Conservation (phyloP, 2,888 invertebrate genomes). For the Phlogophora meticulosa region DNA sequence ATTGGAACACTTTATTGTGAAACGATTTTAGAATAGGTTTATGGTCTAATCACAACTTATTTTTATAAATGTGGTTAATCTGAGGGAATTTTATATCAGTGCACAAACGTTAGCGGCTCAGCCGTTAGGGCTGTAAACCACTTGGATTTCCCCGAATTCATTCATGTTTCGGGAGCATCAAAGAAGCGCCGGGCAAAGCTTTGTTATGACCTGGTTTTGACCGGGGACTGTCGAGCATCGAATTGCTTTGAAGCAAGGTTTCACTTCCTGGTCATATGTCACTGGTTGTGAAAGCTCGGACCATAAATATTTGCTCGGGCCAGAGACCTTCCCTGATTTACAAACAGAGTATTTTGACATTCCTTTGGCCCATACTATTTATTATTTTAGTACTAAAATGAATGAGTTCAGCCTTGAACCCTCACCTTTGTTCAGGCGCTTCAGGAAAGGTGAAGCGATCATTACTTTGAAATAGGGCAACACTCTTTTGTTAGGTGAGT, state of each 20-base stretch:
- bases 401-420: conserved; percentile 13
- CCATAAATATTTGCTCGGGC: background rate
- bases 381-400: conserved; percentile 9
- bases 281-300: background rate
- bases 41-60: background rate
- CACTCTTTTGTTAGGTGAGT: conserved; percentile 28
- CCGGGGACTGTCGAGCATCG: background rate
- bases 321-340: background rate
- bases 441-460: conserved; percentile 18
- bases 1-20: conserved; percentile 5
- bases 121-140: background rate
- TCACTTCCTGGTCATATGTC: background rate
- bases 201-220: background rate
- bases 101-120: background rate
- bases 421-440: background rate
- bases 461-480: conserved; percentile 41
- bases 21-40: background rate
- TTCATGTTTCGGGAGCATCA: background rate
- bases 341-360: background rate
- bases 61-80: background rate
- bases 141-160: background rate
- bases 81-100: background rate
- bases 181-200: background rate
- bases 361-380: conserved; percentile 4
- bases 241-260: background rate